phyloP scores from a whole-genome alignment of 2,888 invertebrate genomes.

The Melolontha melolontha region DNA sequence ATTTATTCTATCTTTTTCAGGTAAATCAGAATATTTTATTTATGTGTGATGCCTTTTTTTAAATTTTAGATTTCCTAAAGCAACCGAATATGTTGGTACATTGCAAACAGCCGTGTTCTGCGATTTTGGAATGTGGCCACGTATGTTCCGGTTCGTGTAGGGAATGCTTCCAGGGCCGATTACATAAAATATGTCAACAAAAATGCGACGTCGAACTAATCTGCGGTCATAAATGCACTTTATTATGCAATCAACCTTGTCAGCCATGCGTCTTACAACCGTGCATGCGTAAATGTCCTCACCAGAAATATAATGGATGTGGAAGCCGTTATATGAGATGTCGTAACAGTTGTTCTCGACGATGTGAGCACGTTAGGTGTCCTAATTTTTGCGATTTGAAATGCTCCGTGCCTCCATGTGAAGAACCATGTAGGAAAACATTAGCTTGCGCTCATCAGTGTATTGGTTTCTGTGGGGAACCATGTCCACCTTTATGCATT shows the following conservation, averaged over 20 bases:
- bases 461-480: constrained; percentile 80
- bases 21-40: too few relatives aligned
- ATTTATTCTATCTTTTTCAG: too few relatives aligned
- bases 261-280: constrained; percentile 27
- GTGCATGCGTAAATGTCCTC: constrained; percentile 62
- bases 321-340: constrained; percentile 64
- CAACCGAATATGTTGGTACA: constrained; percentile 31
- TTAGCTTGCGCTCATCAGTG: constrained; percentile 73
- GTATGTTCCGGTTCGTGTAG: constrained; percentile 70
- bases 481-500: constrained; percentile 73
- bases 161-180: constrained; percentile 70
- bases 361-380: constrained; percentile 69
- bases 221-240: constrained; percentile 73
- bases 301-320: constrained; percentile 68
- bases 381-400: constrained; percentile 64
- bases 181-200: constrained; percentile 71
- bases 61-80: constrained; percentile 18
- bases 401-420: constrained; percentile 67
- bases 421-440: constrained; percentile 61
- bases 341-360: constrained; percentile 56
- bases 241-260: constrained; percentile 70
- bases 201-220: constrained; percentile 70
- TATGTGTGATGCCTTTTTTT: not conserved
- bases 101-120: constrained; percentile 66
- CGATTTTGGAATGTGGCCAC: constrained; percentile 67